Evolutionary conservation across 2,888 invertebrate genomes (phyloP), one percentile per base, ranked within the genome.

Genomic region (Bombyx huttoni): DNA sequence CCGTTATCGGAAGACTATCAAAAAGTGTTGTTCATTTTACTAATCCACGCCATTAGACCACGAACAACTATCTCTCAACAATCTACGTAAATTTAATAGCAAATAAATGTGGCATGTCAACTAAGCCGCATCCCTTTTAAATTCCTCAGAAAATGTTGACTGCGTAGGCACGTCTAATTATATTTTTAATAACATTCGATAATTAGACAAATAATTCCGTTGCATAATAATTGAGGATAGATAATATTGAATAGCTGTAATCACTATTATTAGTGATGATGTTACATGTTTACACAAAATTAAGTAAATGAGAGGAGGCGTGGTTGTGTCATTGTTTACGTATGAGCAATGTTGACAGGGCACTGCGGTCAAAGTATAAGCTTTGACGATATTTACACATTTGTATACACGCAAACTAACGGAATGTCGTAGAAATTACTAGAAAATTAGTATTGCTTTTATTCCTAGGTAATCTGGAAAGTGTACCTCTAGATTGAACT

Each of bases 271-370:
- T 50, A 50, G 50, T 10, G 13, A 52, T 50, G 52, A 50, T 52
- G 50, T 47, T 50, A 50, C 35, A 50, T 52, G 52, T 54, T 54
- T 54, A 24, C 46, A 34, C 35, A 35, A 45, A 40, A 46, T 45
- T 33, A 46, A 49, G 49, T 72, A 61, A 66, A 68, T 64, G 66
- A 64, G 63, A 62, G 62, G 63, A 58, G 65, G 64, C 65, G 67
- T 67, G 65, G 56, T 57, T 59, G 56, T 58, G 54, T 55, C 51
- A 57, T 56, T 70, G 61, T 67, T 68, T 68, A 67, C 61, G 56
- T 57, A 61, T 40, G 56, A 55, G 60, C 52, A 46, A 40, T 52
- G 48, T 51, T 54, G 57, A 63, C 63, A 57, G 54, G 51, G 46
- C 13, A 50, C 48, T 53, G 35, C 49, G 51, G 48, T 59, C 56